Evolutionary conservation across 1,140 invertebrate species (phyloP).

Genomic region (Diuraphis noxia): DNA sequence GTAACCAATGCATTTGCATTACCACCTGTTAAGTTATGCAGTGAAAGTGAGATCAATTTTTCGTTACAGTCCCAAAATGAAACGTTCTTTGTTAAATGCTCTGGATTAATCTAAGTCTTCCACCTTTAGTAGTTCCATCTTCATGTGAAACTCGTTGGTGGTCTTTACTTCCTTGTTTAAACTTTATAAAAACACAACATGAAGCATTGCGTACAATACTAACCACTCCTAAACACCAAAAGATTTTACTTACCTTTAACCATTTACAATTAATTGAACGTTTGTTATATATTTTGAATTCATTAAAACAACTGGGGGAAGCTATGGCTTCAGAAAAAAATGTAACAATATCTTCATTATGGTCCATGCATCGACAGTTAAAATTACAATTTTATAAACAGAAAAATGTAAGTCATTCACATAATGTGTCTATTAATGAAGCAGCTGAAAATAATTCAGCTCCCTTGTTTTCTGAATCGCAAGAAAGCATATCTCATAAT

Average conservation of each 20-base stretch:
- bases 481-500: too few species aligned
- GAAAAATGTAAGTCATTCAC: too few species aligned
- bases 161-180: constrained; percentile 3
- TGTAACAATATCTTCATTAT: background rate
- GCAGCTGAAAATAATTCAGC: too few species aligned
- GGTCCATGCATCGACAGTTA: background rate
- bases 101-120: background rate
- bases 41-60: background rate
- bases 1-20: background rate
- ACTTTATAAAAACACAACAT: background rate
- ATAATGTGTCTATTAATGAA: too few species aligned
- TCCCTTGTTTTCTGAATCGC: too few species aligned
- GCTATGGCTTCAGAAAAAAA: background rate
- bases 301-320: background rate
- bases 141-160: background rate
- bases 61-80: background rate
- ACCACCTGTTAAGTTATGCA: background rate
- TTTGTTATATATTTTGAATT: background rate
- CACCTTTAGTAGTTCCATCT: background rate
- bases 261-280: background rate
- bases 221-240: background rate
- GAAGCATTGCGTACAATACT: background rate
- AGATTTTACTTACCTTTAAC: background rate
- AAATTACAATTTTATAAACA: background rate
- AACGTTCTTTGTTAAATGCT: background rate